Evolutionary conservation across 2,113 vertebrate species (phyloP), one percentile per base, ranked within the genome.

Genomic region (Rynchops niger): DNA sequence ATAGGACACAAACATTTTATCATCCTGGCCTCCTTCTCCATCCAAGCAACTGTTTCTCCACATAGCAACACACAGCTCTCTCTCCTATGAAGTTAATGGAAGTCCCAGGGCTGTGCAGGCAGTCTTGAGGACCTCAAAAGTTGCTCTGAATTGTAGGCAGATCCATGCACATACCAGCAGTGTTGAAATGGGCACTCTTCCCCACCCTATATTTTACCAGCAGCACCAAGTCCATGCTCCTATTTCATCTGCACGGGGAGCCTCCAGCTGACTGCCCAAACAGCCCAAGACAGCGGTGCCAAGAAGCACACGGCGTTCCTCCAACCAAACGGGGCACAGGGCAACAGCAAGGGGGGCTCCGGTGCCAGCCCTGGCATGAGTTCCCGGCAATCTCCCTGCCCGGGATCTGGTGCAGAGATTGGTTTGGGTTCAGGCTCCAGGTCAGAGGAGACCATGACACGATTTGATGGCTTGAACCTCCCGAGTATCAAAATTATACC

Each of bases 171-270:
- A 42, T 4, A 43, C 3, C 66, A 82, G 3, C 53, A 47, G 15
- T 17, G 65, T 59, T 49, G 43, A 55, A 79, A 40, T 1, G 9
- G 11, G 5, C 0, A 0, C 8, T 56, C 2, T 26, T 43, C 4
- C 2, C 4, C 34, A 70, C 6, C 32, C 17, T 12, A 36, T 36
- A 36, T 27, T 70, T 70, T 29, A 15, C 12, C 34, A 70, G 67
- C 67, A 50, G 25, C 34, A 12, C 43, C 52, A 38, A 74, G 25
- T 6, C 62, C n/a, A 15, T 5, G 5, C 12, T 77, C 23, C 21
- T 74, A 1, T 47, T 88, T 88, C 13, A 18, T 76, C 27, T 55
- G n/a, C 3, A 1, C 2, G 1, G 14, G 32, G 27, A 62, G 43
- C 16, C 1, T 2, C 34, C 3, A 6, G 8, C 36, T 80, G 82